Evolutionary conservation across 2,797 vertebrate species (phyloP), one percentile per base, ranked within the genome.

Genomic region (Cossypha niveicapilla): DNA sequence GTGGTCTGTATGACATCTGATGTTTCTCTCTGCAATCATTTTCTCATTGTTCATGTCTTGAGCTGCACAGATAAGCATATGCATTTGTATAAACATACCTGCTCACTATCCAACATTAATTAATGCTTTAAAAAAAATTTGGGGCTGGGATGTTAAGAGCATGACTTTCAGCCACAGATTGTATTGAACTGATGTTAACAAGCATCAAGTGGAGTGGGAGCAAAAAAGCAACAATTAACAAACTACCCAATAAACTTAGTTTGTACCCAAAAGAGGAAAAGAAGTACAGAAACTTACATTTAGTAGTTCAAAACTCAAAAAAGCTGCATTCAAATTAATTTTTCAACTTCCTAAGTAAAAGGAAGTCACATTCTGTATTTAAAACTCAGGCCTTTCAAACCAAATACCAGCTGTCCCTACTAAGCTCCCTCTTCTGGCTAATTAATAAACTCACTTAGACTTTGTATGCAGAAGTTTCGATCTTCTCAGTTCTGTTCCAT

Each of bases 401-500:
- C 42, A 51, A 70, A 24, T 7, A 44, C 7, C 18, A 86, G 13
- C 44, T 75, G 7, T 27, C 50, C 39, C 34, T 75, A 58, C 27
- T 48, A 66, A 94, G 86, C 93, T 94, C 90, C 95, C 95, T 93
- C 92, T 96, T 92, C 93, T 93, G 92, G 96, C 44, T 92, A 92
- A 90, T 88, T 83, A 86, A 83, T 32, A 83, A 56, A 88, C 76
- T 45, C 5, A 1, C 44, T 74, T 18, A 37, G 42, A 27, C 23
- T 81, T 77, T 32, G 3, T 18, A 68, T 23, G 18, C 28, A 3
- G 19, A 73, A 73, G 10, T 41, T 83, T 73, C 2, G 0, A 17
- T n/a, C 48, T 70, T 62, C 37, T 35, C 62, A 39, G 5, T 34
- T 62, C 24, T 9, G 10, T 73, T 66, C 34, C 35, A 62, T 8